These are phyloP conservation scores for Zalophus californianus DNA, from an alignment of 2,797 vertebrate genomes.

Conservation along the genomic window DNA sequence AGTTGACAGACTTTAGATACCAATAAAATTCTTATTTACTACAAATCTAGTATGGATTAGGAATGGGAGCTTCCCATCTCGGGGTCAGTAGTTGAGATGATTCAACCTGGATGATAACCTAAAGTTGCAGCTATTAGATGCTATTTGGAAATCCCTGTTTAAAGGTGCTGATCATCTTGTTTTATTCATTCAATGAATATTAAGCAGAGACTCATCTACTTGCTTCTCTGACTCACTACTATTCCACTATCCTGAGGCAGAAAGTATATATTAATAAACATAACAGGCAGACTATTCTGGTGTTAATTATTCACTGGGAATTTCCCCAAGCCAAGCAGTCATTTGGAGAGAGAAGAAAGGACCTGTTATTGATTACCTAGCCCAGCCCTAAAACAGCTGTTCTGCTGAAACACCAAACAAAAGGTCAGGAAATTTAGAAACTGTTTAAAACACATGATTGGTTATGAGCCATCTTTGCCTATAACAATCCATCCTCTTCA, in stretches of 20 bases:
- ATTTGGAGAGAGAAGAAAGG: slow-evolving; percentile 57
- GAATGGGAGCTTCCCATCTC: slow-evolving; percentile 43
- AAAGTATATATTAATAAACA: slow-evolving; percentile 66
- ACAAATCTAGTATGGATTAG: slow-evolving; percentile 48
- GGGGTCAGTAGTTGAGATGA: slow-evolving; percentile 50
- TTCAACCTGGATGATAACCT: slow-evolving; percentile 46
- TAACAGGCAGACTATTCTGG: slow-evolving; percentile 30
- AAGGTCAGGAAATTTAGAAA: slow-evolving; percentile 60
- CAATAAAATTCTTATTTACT: slow-evolving; percentile 44
- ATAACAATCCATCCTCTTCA: neutral
- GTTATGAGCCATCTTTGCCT: slow-evolving; percentile 51
- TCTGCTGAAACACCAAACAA: slow-evolving; percentile 55
- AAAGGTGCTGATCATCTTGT: slow-evolving; percentile 48
- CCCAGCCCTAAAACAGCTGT: slow-evolving; percentile 59
- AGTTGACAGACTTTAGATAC: slow-evolving; percentile 51
- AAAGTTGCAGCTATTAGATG: slow-evolving; percentile 47
- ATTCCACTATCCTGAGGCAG: slow-evolving; percentile 19
- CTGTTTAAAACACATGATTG: slow-evolving; percentile 52
- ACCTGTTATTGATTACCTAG: slow-evolving; percentile 59
- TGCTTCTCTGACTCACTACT: slow-evolving; percentile 60
- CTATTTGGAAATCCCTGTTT: slow-evolving; percentile 51
- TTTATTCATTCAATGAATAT: slow-evolving; percentile 61
- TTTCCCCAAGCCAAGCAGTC: slow-evolving; percentile 58
- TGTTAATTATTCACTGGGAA: slow-evolving; percentile 75
- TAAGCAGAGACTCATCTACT: slow-evolving; percentile 52